These are phyloP conservation scores for Acestrorhynchus altus DNA, from an alignment of 2,797 vertebrate species.

Conservation along the genomic window DNA sequence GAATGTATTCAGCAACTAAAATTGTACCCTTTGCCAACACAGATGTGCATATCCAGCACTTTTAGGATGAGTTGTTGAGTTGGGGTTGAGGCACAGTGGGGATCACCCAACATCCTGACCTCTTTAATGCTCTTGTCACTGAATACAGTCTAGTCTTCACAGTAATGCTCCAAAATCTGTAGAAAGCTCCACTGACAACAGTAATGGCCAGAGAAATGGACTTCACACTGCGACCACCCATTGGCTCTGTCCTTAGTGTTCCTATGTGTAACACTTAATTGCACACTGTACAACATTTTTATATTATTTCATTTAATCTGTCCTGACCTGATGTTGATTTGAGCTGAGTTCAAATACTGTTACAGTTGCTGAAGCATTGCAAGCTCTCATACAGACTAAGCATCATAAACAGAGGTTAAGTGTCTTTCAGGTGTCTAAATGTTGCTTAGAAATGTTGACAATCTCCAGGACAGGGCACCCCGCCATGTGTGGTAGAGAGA, in stretches of 20 bases:
- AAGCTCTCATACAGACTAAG: conserved; percentile 14
- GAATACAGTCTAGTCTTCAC: no score
- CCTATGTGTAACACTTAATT: neutral
- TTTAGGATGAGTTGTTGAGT: no score
- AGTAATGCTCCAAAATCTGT: no score
- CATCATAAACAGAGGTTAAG: conserved; percentile 24
- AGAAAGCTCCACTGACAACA: neutral
- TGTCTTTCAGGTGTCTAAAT: conserved; percentile 31
- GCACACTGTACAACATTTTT: neutral
- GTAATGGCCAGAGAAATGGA: neutral
- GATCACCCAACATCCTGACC: no score
- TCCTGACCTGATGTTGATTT: neutral
- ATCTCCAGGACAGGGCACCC: conserved; percentile 13
- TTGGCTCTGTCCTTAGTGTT: neutral
- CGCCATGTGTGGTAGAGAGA: conserved; percentile 33
- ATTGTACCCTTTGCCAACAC: no score
- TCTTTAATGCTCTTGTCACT: no score
- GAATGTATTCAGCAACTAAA: no score
- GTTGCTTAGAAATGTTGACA: conserved; percentile 22
- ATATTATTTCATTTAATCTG: neutral
- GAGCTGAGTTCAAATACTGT: neutral
- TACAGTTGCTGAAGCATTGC: conserved; percentile 7
- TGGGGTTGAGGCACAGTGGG: no score
- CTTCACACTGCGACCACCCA: no score
- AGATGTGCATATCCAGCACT: no score